Evolutionary conservation across 2,113 vertebrate species (phyloP).

Genomic region (Thalassarche chlororhynchos): DNA sequence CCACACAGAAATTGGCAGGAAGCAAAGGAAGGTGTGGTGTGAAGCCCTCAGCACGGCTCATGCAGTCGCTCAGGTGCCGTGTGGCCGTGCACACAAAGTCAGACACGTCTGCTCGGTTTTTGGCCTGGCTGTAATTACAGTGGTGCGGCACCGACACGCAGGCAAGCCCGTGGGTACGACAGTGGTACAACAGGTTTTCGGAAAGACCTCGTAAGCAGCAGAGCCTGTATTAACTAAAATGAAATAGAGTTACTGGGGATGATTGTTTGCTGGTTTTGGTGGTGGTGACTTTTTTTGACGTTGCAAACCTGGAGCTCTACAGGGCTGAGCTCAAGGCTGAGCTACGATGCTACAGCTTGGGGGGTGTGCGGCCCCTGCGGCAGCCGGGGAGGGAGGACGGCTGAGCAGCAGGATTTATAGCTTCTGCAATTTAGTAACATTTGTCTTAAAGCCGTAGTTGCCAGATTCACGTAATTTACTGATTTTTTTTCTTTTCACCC

Average conservation of each 20-base stretch:
- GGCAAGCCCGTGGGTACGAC: background rate
- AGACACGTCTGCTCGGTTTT: background rate
- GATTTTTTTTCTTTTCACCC: background rate
- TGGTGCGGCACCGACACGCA: accelerated
- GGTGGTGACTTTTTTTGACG: background rate
- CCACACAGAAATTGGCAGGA: background rate
- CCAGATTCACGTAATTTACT: accelerated
- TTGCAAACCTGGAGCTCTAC: background rate
- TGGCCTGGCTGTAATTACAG: background rate
- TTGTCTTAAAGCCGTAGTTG: background rate
- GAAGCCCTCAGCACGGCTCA: background rate
- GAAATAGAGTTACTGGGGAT: background rate
- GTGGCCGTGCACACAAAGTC: background rate
- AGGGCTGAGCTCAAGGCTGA: background rate
- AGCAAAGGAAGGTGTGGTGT: background rate
- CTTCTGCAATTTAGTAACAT: background rate
- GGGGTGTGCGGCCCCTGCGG: accelerated
- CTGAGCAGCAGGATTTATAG: background rate
- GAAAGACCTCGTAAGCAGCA: accelerated
- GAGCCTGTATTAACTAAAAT: no score
- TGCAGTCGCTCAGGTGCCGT: accelerated
- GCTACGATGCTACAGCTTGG: accelerated
- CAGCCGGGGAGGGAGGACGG: background rate
- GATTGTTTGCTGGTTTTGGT: background rate
- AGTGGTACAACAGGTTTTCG: background rate